These are phyloP conservation scores for Himalopsyche kuldschensis DNA, from an alignment of 2,888 invertebrate species.

Conservation along the genomic window DNA sequence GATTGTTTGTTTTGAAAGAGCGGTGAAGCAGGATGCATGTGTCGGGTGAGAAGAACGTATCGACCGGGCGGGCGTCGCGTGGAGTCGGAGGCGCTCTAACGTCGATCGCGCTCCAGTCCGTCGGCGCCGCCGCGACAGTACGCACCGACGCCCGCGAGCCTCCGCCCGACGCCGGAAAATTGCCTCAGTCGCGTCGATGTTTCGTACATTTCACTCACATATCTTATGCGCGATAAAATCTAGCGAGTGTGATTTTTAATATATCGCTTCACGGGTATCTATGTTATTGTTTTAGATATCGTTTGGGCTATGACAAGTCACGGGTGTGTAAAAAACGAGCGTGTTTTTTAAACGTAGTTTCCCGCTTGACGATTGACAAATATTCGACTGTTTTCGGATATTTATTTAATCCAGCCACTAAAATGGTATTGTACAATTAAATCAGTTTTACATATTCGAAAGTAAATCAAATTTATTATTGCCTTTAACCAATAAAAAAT, in stretches of 20 bases:
- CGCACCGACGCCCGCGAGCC: slow-evolving; percentile 49
- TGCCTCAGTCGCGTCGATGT: background rate
- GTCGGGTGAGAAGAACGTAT: background rate
- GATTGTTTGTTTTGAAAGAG: background rate
- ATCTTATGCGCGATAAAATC: background rate
- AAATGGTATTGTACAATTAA: background rate
- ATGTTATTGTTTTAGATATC: background rate
- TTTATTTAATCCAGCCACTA: background rate
- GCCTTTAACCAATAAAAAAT: background rate
- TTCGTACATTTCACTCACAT: background rate
- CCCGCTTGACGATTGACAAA: background rate
- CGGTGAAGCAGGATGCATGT: background rate
- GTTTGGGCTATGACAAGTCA: background rate
- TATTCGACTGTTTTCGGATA: background rate
- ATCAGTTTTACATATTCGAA: background rate
- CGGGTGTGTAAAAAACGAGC: background rate
- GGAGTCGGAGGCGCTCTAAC: slow-evolving; percentile 60
- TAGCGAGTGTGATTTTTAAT: background rate
- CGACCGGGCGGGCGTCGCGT: slow-evolving; percentile 46
- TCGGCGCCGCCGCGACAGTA: slow-evolving; percentile 2
- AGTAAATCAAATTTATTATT: background rate
- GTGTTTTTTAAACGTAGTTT: background rate
- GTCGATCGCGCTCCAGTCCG: slow-evolving; percentile 48
- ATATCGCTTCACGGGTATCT: background rate
- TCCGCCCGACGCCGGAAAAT: slow-evolving; percentile 40